Evolutionary conservation across 2,113 vertebrate species (phyloP).

Genomic region (Peucedramus taeniatus): DNA sequence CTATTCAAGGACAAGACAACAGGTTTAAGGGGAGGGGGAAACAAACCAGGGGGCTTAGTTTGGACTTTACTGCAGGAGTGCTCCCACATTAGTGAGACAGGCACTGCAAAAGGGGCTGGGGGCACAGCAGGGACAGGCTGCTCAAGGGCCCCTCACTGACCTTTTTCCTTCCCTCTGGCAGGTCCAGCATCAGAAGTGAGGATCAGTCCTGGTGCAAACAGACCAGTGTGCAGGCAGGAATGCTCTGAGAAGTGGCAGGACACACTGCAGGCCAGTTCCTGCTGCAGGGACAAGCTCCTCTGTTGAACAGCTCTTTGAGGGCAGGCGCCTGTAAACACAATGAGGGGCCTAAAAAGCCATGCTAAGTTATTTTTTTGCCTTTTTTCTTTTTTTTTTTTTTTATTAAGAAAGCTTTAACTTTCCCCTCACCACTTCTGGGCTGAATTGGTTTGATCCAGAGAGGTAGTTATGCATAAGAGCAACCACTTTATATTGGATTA

Average conservation of each 20-base stretch:
- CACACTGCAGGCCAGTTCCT: neutral
- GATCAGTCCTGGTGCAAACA: neutral
- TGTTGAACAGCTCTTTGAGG: constrained; percentile 5
- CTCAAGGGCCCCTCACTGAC: neutral
- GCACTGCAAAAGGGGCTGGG: fast-evolving
- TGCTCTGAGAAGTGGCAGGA: neutral
- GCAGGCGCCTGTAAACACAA: constrained; percentile 13
- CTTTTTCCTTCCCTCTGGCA: neutral
- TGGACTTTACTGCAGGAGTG: neutral
- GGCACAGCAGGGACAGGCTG: neutral
- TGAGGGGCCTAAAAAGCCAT: constrained; percentile 25
- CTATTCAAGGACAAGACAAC: neutral
- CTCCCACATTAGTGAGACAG: fast-evolving
- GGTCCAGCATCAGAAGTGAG: neutral
- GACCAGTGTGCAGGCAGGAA: fast-evolving
- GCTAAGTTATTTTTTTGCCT: constrained; percentile 48
- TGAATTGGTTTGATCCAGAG: constrained; percentile 72
- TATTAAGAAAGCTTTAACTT: constrained; percentile 70
- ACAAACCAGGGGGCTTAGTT: neutral
- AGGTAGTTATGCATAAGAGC: constrained; percentile 73
- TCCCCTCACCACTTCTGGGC: constrained; percentile 52
- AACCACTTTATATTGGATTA: constrained; percentile 76
- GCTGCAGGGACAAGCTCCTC: neutral
- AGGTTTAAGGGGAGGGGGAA: neutral
- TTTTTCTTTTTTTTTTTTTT: neutral